Evolutionary conservation across 2,888 invertebrate species (phyloP).

Genomic region (Thecocarcelia acutangulata): DNA sequence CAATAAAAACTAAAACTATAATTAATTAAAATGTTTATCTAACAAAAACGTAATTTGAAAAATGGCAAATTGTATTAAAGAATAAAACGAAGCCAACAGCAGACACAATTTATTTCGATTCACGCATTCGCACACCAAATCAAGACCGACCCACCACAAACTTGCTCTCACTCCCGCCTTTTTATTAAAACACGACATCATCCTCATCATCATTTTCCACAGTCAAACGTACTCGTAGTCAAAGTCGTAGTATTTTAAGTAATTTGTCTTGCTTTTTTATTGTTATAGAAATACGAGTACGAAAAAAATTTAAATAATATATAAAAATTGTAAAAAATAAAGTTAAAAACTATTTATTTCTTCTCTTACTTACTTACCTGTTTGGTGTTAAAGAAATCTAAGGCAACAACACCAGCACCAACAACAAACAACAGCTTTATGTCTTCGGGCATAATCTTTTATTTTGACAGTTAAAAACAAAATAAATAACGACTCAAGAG

Average conservation of each 20-base stretch:
- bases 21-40: constrained; percentile 69
- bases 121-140: constrained; percentile 55
- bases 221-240: constrained; percentile 39
- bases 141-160: constrained; percentile 57
- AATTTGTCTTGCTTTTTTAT: constrained; percentile 70
- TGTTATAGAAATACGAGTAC: constrained; percentile 48
- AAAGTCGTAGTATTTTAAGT: too few species aligned
- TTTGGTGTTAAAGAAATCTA: constrained; percentile 46
- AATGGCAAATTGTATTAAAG: constrained; percentile 66
- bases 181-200: constrained; percentile 20
- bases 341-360: constrained; percentile 33
- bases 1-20: constrained; percentile 66
- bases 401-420: constrained; percentile 22
- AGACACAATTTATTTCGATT: constrained; percentile 52
- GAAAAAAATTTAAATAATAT: constrained; percentile 60
- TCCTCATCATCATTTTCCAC: constrained; percentile 33
- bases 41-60: constrained; percentile 67
- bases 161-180: constrained; percentile 37
- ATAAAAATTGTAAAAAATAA: constrained; percentile 69
- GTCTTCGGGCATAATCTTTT: constrained; percentile 69
- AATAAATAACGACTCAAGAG: constrained; percentile 65
- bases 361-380: constrained; percentile 7
- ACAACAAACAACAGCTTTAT: constrained; percentile 31
- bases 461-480: constrained; percentile 70
- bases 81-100: constrained; percentile 42